phyloP scores from a whole-genome alignment of 1,140 invertebrate genomes.

The Drosophila quadrilineata region DNA sequence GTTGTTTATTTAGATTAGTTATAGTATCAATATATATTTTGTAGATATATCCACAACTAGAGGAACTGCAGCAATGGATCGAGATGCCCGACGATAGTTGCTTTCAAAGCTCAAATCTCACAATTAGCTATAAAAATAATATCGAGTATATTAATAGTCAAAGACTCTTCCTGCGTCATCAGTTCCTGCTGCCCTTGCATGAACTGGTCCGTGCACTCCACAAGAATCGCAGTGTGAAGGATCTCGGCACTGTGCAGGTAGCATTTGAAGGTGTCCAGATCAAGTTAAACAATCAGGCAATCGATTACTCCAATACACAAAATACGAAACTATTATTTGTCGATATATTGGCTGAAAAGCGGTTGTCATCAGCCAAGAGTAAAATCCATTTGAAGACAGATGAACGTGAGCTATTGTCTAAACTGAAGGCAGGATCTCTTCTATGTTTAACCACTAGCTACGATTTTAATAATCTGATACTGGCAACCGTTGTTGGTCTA shows the following conservation, averaged over 20 bases:
- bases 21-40: background rate
- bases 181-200: slow-evolving; percentile 12
- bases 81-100: slow-evolving; percentile 45
- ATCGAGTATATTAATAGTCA: slow-evolving; percentile 24
- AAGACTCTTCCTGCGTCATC: slow-evolving; percentile 10
- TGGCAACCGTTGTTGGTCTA: slow-evolving; percentile 85
- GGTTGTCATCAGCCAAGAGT: background rate
- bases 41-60: slow-evolving; percentile 60
- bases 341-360: slow-evolving; percentile 66
- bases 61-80: slow-evolving; percentile 16
- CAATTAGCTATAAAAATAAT: slow-evolving; percentile 84
- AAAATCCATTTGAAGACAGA: background rate
- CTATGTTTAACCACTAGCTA: slow-evolving; percentile 86
- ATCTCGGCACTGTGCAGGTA: background rate
- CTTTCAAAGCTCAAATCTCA: background rate
- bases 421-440: slow-evolving; percentile 87
- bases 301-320: background rate
- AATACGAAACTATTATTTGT: slow-evolving; percentile 8
- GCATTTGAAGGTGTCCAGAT: slow-evolving; percentile 7
- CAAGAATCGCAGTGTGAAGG: background rate
- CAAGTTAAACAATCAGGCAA: slow-evolving; percentile 14
- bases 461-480: slow-evolving; percentile 85
- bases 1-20: background rate
- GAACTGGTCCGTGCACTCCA: slow-evolving; percentile 2
- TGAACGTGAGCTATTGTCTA: slow-evolving; percentile 32